phyloP scores from a whole-genome alignment of 2,888 invertebrate species.

The Nasonovia ribisnigri region DNA sequence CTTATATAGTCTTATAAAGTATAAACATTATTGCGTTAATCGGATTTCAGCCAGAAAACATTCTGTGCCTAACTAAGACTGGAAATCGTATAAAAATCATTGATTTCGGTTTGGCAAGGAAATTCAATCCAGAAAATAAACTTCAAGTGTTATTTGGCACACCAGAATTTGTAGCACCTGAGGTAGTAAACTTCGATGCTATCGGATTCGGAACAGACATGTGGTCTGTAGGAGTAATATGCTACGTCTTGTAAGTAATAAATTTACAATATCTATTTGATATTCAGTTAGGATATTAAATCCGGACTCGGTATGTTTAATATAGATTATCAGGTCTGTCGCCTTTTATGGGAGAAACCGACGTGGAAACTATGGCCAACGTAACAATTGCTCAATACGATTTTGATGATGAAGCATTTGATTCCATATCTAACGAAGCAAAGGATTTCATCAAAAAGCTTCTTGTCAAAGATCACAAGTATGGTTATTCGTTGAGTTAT shows the following conservation, averaged over 20 bases:
- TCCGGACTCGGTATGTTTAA: constrained; percentile 43
- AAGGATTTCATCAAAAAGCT: constrained; percentile 95
- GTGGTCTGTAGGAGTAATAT: constrained; percentile 99
- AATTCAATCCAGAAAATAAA: constrained; percentile 92
- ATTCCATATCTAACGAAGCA: constrained; percentile 92
- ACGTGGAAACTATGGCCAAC: constrained; percentile 98
- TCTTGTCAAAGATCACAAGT: constrained; percentile 92
- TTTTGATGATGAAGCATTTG: constrained; percentile 97
- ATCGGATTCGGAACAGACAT: constrained; percentile 97
- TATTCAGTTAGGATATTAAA: not conserved
- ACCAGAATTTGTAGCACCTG: constrained; percentile 98
- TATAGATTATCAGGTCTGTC: constrained; percentile 92
- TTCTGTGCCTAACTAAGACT: constrained; percentile 92
- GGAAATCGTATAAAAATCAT: constrained; percentile 99
- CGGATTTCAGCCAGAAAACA: constrained; percentile 91
- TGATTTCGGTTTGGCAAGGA: constrained; percentile 96
- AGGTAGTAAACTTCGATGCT: constrained; percentile 98
- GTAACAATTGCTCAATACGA: constrained; percentile 97
- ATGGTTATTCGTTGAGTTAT: constrained; percentile 71
- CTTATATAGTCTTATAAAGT: not conserved
- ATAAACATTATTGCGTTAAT: not conserved
- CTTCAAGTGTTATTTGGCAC: constrained; percentile 96
- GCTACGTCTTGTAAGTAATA: constrained; percentile 94
- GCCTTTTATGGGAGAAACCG: constrained; percentile 98
- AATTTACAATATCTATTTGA: not conserved